These are phyloP conservation scores for Agapornis roseicollis DNA, from an alignment of 2,113 vertebrate genomes.

Conservation along the genomic window DNA sequence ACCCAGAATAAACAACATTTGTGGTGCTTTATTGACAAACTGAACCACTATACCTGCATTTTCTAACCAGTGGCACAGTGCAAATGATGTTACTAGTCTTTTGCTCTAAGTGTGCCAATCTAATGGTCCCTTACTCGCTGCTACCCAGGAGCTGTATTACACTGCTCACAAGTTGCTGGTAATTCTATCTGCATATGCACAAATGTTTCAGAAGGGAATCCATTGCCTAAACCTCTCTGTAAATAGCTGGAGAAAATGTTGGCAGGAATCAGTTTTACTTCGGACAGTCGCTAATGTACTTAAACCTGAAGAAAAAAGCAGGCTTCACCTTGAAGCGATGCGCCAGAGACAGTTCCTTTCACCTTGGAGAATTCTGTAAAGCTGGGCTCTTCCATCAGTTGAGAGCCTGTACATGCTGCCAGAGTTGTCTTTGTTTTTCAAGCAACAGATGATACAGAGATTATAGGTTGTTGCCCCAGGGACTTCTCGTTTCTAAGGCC, in stretches of 20 bases:
- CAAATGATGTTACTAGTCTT: neutral
- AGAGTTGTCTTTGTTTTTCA: slow-evolving; percentile 10
- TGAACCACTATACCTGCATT: neutral
- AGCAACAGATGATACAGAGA: neutral
- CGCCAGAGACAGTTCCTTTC: neutral
- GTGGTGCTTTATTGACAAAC: neutral
- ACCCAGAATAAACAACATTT: neutral
- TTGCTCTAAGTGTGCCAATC: neutral
- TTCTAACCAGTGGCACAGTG: neutral
- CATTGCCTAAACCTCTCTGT: neutral
- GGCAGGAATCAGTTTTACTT: neutral
- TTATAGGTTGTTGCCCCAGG: neutral
- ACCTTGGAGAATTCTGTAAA: slow-evolving; percentile 21
- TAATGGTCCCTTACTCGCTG: neutral
- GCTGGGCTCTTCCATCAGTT: neutral
- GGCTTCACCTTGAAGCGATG: neutral
- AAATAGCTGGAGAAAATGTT: neutral
- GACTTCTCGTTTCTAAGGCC: neutral
- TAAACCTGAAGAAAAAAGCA: neutral
- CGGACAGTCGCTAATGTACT: neutral
- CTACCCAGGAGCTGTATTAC: neutral
- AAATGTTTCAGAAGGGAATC: slow-evolving; percentile 38
- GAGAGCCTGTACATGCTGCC: neutral
- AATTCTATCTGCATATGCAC: slow-evolving; percentile 32
- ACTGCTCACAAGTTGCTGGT: neutral